A percentile compares a stretch with the other conserved stretches of the same genome.
Evolutionary conservation across 2,113 vertebrate genomes (phyloP).

Genomic region (Silurus meridionalis): DNA sequence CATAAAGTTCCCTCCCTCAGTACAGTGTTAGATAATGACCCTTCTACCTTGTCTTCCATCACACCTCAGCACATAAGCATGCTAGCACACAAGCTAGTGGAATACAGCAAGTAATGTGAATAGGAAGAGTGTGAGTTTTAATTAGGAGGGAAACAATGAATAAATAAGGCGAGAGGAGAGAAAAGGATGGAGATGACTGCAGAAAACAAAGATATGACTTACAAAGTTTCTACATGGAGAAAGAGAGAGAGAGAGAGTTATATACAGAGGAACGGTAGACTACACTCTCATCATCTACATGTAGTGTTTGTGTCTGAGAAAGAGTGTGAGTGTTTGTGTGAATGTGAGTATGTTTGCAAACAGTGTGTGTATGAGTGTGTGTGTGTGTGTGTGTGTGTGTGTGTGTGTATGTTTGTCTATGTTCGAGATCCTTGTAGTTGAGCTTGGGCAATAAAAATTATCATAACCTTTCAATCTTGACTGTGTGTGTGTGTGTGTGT

Average conservation of each 20-base stretch:
- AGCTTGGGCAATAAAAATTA: no score
- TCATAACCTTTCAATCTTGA: no score
- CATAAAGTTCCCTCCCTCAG: no score
- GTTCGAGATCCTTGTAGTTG: no score
- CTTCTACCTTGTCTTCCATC: no score
- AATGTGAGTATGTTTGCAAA: slow-evolving; percentile 14
- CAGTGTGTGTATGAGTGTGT: not conserved
- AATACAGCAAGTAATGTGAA: not conserved
- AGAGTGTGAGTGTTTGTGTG: slow-evolving; percentile 1
- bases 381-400: slow-evolving; percentile 19
- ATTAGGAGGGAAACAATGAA: not conserved
- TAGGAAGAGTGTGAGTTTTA: not conserved
- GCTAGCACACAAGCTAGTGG: not conserved
- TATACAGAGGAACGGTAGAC: slow-evolving; percentile 45
- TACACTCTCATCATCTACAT: no score
- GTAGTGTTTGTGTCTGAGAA: no score
- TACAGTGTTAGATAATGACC: no score
- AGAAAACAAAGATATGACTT: slow-evolving; percentile 64
- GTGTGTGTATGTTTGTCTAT: not conserved
- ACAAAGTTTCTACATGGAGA: slow-evolving; percentile 75
- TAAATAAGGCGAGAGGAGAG: slow-evolving; percentile 37
- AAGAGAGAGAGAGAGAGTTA: slow-evolving; percentile 71
- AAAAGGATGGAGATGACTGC: slow-evolving; percentile 43
- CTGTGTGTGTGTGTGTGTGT: no score
- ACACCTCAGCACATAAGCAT: not conserved